Evolutionary conservation across 1,140 invertebrate species (phyloP).

Genomic region (Heliconius congener): DNA sequence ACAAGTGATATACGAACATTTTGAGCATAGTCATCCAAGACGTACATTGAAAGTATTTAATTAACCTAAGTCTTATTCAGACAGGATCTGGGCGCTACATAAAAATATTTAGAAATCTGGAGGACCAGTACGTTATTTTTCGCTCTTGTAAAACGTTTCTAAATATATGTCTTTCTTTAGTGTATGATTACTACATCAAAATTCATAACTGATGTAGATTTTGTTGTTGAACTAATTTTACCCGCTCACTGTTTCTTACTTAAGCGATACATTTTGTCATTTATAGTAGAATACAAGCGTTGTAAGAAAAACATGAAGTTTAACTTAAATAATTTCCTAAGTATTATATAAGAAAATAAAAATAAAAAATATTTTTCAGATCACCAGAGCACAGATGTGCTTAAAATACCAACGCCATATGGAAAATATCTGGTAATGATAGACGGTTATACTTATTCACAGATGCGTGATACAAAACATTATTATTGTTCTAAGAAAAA

Average conservation of each 20-base stretch:
- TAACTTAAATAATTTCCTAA: not conserved
- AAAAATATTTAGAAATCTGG: no score
- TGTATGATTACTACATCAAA: no score
- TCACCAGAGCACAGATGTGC: not conserved
- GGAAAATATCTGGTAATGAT: conserved; percentile 49
- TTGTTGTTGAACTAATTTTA: not conserved
- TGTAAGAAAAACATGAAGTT: not conserved
- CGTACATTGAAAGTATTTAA: not conserved
- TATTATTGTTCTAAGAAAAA: conserved; percentile 52
- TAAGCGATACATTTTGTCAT: not conserved
- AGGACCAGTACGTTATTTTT: no score
- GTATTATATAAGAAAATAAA: not conserved
- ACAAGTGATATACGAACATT: not conserved
- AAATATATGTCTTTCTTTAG: no score
- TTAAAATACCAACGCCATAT: conserved; percentile 43
- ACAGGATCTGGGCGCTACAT: no score
- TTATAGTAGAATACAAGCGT: not conserved
- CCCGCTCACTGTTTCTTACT: not conserved
- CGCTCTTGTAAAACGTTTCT: no score
- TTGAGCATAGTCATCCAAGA: not conserved
- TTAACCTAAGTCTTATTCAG: no score
- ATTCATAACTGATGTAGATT: not conserved
- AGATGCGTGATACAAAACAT: conserved; percentile 35
- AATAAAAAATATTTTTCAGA: conserved; percentile 7
- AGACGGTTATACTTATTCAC: conserved; percentile 52